Conservation (phyloP, 2,113 vertebrate species). For the Megaceryle torquata region DNA sequence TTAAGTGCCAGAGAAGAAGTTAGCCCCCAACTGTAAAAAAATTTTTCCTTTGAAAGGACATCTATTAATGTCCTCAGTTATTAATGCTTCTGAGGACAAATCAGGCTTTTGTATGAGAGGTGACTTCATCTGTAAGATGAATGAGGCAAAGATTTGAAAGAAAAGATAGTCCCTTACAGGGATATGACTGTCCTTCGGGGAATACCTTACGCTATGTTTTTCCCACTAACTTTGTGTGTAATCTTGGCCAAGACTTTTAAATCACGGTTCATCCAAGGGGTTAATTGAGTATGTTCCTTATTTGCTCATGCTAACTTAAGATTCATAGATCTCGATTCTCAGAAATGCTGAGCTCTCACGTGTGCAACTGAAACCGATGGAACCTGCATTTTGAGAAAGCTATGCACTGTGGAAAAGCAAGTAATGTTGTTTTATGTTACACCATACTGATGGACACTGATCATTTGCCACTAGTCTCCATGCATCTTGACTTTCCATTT, state of each 20-base stretch:
- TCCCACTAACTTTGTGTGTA: neutral
- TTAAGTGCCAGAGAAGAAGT: neutral
- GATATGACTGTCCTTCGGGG: neutral
- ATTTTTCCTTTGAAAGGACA: neutral
- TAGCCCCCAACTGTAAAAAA: neutral
- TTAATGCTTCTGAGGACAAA: neutral
- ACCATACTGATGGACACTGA: neutral
- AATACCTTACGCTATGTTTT: neutral
- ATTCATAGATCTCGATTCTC: neutral
- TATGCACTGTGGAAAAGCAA: neutral
- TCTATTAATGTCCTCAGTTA: neutral
- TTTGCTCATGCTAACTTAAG: neutral
- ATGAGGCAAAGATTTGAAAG: neutral
- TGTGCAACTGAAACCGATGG: neutral
- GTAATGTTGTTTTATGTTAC: neutral
- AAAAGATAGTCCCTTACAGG: neutral
- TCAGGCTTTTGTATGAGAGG: neutral
- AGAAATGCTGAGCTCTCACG: neutral
- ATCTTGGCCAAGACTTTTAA: neutral
- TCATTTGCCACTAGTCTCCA: neutral
- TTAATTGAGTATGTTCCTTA: neutral
- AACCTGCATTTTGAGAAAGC: neutral
- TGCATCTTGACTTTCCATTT: neutral
- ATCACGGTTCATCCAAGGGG: neutral
- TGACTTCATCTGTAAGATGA: neutral